Evolutionary conservation across 1,140 invertebrate species (phyloP).

Genomic region (Drosophila equinoxialis): DNA sequence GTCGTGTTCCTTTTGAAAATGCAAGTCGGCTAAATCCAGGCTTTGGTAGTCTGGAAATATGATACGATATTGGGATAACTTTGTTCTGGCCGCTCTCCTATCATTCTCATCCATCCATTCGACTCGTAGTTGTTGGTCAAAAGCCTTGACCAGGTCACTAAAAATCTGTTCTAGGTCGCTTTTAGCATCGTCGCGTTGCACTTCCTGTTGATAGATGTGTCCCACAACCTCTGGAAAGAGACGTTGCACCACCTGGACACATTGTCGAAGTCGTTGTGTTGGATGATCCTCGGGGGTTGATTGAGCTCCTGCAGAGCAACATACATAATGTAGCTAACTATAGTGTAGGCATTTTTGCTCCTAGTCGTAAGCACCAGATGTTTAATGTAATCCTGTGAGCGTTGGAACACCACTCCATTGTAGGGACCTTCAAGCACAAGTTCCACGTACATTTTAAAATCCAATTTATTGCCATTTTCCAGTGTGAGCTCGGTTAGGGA

Average conservation of each 20-base stretch:
- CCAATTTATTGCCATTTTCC: conserved; percentile 41
- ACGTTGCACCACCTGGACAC: conserved; percentile 49
- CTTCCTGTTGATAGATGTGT: conserved; percentile 62
- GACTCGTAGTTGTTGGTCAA: conserved; percentile 51
- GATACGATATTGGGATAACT: conserved; percentile 44
- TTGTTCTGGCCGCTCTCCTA: conserved; percentile 42
- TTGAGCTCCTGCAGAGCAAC: conserved; percentile 62
- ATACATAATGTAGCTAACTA: conserved; percentile 72
- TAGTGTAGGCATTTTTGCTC: conserved; percentile 42
- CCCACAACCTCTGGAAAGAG: conserved; percentile 67
- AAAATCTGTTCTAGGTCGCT: conserved; percentile 62
- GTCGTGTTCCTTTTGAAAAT: conserved; percentile 56
- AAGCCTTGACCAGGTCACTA: conserved; percentile 54
- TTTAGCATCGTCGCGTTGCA: conserved; percentile 50
- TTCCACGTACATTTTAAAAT: conserved; percentile 64
- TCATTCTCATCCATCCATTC: conserved; percentile 73
- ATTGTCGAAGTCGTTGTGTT: conserved; percentile 41
- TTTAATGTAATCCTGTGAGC: conserved; percentile 51
- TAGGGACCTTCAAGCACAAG: conserved; percentile 43
- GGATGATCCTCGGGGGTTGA: conserved; percentile 51
- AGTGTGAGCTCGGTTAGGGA: conserved; percentile 43
- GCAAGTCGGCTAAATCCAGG: conserved; percentile 51
- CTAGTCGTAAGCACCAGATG: conserved; percentile 51
- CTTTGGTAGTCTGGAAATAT: conserved; percentile 55
- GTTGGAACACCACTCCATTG: conserved; percentile 46